Base-by-base conservation (phyloP, 1,140 invertebrate species). In the Drosophila micromelanica region DNA sequence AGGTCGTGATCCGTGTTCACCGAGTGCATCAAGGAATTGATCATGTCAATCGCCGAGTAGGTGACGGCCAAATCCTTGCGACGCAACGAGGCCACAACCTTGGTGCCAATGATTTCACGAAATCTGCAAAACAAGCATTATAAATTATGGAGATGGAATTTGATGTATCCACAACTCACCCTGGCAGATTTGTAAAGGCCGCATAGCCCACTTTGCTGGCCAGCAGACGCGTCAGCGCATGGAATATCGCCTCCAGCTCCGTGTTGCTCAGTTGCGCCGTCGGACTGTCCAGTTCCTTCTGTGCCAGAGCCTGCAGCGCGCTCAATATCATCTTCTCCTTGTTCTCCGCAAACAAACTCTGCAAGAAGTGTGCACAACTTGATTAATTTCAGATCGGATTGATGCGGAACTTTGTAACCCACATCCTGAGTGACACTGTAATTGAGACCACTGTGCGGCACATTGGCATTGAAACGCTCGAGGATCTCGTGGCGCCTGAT, bases 131-230 rank as follows among this genome's bases (percentile, higher is more conserved):
- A 51, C 49, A 48, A 13, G 42, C 13, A 45, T 17, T 57, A 12
- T 11, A 45, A 3, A 45, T 5, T 15, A 23, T 3, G 3, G 20
- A 23, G 20, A 23, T 3, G 2, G 0, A 23, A 3, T 23, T 23
- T 23, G 20, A 3, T n/a, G 20, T 23, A 23, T 0, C 2, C 20
- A 5, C 7, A 55, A 76, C 91, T 93, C 93, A 98, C 96, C 96
- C 97, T 23, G 96, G 94, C 71, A 99, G 93, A 73, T 95, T 95
- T 15, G 98, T 99, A 91, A 99, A 99, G 13, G 98, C 97, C 43
- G 97, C 96, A 93, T 99, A 99, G 9, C 99, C 99, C 32, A 98
- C 96, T 95, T 99, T 99, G 65, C 97, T 99, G 0, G 98, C 98
- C 49, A 99, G 96, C 1, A 99, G 93, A 77, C 99, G 93, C 40